Conservation (phyloP, 2,797 vertebrate genomes). For the Bryconaethiops microstoma region DNA sequence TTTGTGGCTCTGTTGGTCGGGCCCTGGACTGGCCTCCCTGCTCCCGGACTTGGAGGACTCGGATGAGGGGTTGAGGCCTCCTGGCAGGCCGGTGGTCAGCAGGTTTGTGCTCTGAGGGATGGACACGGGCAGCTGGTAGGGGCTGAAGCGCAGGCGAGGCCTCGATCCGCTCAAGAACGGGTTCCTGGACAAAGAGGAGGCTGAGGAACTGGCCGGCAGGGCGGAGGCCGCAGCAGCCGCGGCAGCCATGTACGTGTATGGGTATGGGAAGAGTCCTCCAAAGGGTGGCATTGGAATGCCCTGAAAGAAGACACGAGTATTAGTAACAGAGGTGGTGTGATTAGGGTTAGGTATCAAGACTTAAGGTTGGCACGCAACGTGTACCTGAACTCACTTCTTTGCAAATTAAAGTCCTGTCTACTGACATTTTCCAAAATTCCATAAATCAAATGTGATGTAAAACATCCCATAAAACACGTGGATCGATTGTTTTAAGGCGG, state of each 20-base stretch:
- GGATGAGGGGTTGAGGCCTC: constrained; percentile 76
- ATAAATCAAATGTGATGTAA: too few species aligned
- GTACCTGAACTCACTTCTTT: too few species aligned
- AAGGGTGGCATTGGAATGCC: constrained; percentile 98
- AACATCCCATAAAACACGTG: too few species aligned
- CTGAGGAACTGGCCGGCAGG: constrained; percentile 83
- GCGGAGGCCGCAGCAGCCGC: constrained; percentile 91
- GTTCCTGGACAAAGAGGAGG: constrained; percentile 84
- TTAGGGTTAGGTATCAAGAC: too few species aligned
- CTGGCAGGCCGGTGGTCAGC: constrained; percentile 81
- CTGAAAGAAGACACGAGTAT: constrained; percentile 69
- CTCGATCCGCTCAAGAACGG: constrained; percentile 87
- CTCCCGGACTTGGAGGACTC: constrained; percentile 89
- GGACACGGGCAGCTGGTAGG: constrained; percentile 93
- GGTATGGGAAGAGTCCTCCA: constrained; percentile 95
- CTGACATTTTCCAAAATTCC: too few species aligned
- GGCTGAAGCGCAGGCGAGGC: constrained; percentile 93
- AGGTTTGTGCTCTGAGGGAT: constrained; percentile 90
- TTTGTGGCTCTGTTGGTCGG: constrained; percentile 85
- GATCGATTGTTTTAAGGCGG: too few species aligned
- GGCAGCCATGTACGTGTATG: constrained; percentile 98
- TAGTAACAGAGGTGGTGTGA: not conserved
- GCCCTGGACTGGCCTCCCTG: constrained; percentile 88
- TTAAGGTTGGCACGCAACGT: too few species aligned
- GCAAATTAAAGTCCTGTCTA: too few species aligned